These are phyloP conservation scores for Hemiscyllium ocellatum DNA, from an alignment of 2,113 vertebrate species.

Conservation along the genomic window DNA sequence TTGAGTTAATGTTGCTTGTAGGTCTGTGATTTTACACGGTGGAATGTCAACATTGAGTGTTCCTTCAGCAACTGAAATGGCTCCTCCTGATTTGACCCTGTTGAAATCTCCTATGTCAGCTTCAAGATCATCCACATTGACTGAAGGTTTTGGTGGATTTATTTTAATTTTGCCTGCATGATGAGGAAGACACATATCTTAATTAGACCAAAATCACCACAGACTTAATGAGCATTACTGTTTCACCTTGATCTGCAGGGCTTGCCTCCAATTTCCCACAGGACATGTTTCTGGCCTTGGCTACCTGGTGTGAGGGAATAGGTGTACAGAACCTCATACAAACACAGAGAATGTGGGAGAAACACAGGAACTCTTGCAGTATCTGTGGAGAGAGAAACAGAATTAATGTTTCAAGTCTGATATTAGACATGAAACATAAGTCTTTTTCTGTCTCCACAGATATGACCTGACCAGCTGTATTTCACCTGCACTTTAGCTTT, in stretches of 20 bases:
- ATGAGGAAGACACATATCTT: neutral
- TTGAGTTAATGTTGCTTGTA: slow-evolving; percentile 46
- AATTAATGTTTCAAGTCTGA: too few species aligned
- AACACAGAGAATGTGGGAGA: too few species aligned
- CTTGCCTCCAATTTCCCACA: neutral
- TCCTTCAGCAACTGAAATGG: slow-evolving; percentile 42
- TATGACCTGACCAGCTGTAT: too few species aligned
- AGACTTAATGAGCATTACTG: neutral
- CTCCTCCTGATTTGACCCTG: slow-evolving; percentile 48
- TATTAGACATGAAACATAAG: too few species aligned
- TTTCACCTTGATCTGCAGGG: neutral
- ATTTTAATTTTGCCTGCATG: slow-evolving; percentile 50
- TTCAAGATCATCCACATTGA: slow-evolving; percentile 38
- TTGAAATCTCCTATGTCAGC: slow-evolving; percentile 45
- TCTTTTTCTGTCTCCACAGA: too few species aligned
- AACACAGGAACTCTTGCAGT: too few species aligned
- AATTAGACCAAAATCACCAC: neutral
- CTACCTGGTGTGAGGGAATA: neutral
- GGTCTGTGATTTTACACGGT: slow-evolving; percentile 55
- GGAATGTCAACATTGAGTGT: slow-evolving; percentile 47
- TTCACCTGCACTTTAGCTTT: too few species aligned
- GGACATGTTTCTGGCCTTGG: neutral
- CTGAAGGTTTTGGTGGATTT: slow-evolving; percentile 49
- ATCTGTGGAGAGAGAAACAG: too few species aligned
- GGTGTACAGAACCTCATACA: too few species aligned